Conservation (phyloP, 2,888 invertebrate species). For the Pedicia rivosa region DNA sequence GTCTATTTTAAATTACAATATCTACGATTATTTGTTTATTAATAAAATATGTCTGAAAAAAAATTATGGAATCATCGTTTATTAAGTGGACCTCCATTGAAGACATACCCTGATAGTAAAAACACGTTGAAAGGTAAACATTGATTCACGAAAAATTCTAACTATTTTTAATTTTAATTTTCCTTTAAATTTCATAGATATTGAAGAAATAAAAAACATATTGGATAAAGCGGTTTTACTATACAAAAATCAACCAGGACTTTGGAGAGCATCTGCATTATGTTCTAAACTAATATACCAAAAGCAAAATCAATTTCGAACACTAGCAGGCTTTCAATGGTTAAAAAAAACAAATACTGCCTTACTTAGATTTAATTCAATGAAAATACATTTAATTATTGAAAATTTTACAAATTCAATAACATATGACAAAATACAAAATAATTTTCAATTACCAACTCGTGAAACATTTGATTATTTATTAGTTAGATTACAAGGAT, state of each 20-base stretch:
- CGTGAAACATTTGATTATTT: conserved; percentile 3
- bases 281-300: not conserved
- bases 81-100: no score
- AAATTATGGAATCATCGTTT: no score
- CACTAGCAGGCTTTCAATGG: not conserved
- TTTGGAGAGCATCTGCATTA: not conserved
- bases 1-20: no score
- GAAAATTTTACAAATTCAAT: not conserved
- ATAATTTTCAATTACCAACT: not conserved
- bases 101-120: no score
- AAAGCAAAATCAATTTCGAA: not conserved
- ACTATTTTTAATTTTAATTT: no score
- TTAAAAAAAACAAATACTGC: not conserved
- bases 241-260: not conserved
- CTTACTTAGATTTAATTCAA: not conserved
- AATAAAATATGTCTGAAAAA: no score
- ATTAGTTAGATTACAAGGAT: conserved; percentile 1
- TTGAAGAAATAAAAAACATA: not conserved
- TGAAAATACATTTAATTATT: not conserved
- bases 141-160: no score
- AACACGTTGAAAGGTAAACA: no score
- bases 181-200: not conserved
- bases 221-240: not conserved
- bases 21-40: no score
- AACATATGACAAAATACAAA: not conserved